Evolutionary conservation across 1,140 invertebrate genomes (phyloP), one percentile per base, ranked within the genome.

Genomic region (Bombus pascuorum): DNA sequence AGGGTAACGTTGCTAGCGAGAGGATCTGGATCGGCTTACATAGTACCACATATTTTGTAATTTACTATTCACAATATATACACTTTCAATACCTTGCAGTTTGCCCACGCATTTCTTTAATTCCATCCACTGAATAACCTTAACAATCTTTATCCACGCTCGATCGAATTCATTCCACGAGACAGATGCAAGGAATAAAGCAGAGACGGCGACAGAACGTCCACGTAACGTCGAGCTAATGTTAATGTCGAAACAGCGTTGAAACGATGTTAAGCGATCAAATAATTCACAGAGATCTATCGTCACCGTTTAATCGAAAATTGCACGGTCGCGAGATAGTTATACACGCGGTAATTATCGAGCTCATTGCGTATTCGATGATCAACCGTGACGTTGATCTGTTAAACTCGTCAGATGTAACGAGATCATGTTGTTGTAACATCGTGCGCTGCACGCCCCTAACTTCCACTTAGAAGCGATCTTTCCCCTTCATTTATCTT

Each of bases 271-370:
- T 13, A 22, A 37, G 25, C 22, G 18, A 70, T 34, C 68, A 4
- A 47, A 28, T 12, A 5, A 39, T 32, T 44, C 8, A 6, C 9
- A 4, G 8, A 47, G 18, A 37, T 76, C 34, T 13, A 15, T 15
- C 47, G n/a, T 9, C 25, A 18, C 32, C 32, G 32, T 18, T 47
- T 53, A 83, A 75, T 83, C 32, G 8, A 25, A 42, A 65, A 22
- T 62, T 32, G n/a, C 70, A 44, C 15, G 22, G 8, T 32, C n/a
- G 13, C n/a, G 22, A 62, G 44, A 66, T 83, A 34, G 39, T 0
- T 4, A 42, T n/a, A 47, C n/a, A 34, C 62, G 32, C 18, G 62
- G 10, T 77, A 77, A 83, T 83, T 77, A 68, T 32, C 39, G 34
- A 13, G 44, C 44, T 83, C 73, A 34, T 83, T 34, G 44, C 22